Conservation (phyloP, 2,888 invertebrate species). For the Synanthedon andrenaeformis region DNA sequence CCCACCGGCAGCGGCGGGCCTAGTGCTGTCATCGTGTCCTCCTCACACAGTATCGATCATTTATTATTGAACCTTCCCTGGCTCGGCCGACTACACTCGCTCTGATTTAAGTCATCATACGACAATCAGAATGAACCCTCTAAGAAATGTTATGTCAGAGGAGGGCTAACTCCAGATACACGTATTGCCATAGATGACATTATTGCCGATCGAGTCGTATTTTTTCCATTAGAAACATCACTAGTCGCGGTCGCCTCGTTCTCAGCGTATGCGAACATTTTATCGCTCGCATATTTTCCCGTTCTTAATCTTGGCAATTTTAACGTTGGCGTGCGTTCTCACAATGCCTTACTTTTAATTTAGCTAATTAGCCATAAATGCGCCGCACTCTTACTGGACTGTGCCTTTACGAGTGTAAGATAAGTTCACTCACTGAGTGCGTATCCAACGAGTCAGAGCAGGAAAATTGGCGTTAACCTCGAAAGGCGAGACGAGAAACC, state of each 20-base stretch:
- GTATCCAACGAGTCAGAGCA: not conserved
- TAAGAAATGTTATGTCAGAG: too few relatives aligned
- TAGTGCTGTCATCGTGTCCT: too few relatives aligned
- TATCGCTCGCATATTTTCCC: conserved; percentile 6
- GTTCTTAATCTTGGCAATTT: not conserved
- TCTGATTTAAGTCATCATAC: too few relatives aligned
- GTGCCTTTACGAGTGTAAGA: too few relatives aligned
- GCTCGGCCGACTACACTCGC: too few relatives aligned
- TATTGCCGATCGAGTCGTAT: too few relatives aligned
- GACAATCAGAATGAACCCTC: too few relatives aligned
- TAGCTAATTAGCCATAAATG: not conserved
- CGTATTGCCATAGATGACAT: too few relatives aligned
- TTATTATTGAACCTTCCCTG: too few relatives aligned
- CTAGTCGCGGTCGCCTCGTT: not conserved
- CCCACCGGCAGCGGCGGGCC: not conserved
- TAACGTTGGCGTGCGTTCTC: not conserved
- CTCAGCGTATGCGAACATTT: conserved; percentile 1
- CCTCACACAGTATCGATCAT: not conserved
- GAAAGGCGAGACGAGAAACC: conserved; percentile 2
- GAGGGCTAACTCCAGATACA: too few relatives aligned
- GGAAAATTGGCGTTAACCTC: conserved; percentile 3
- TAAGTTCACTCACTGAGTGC: too few relatives aligned
- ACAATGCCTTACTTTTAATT: not conserved
- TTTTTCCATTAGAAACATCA: too few relatives aligned
- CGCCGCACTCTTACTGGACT: not conserved